A percentile compares a stretch with the other conserved stretches of the same genome.
Conservation (phyloP, 1,140 invertebrate genomes). For the Himalopsyche phryganea region DNA sequence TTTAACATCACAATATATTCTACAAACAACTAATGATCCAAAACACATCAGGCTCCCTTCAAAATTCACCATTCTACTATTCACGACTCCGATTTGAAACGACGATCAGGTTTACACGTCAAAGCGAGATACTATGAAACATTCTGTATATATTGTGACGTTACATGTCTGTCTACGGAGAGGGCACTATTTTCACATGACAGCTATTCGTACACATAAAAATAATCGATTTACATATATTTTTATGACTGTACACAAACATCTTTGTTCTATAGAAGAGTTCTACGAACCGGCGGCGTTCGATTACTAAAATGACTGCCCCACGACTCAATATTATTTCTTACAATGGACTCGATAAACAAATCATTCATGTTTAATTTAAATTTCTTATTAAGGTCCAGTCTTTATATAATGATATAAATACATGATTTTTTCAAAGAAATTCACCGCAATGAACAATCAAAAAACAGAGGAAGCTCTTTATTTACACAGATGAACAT, state of each 20-base stretch:
- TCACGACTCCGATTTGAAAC: neutral
- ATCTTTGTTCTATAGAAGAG: slow-evolving; percentile 7
- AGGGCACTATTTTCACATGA: slow-evolving; percentile 31
- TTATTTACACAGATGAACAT: neutral
- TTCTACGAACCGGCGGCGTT: too few species aligned
- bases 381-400: neutral
- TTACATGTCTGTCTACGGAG: slow-evolving; percentile 7
- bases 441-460: neutral
- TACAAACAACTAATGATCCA: neutral
- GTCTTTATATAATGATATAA: neutral
- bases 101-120: neutral
- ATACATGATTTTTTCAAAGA: neutral
- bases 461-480: neutral
- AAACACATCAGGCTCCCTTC: neutral
- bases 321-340: neutral
- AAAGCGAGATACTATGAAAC: neutral
- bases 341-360: neutral
- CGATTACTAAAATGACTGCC: too few species aligned
- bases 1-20: too few species aligned
- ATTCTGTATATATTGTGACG: neutral
- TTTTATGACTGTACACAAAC: slow-evolving; percentile 28
- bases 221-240: slow-evolving; percentile 28
- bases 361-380: neutral
- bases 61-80: neutral
- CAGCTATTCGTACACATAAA: slow-evolving; percentile 27